phyloP scores from a whole-genome alignment of 1,140 invertebrate species.

The Trissolcus basalis region DNA sequence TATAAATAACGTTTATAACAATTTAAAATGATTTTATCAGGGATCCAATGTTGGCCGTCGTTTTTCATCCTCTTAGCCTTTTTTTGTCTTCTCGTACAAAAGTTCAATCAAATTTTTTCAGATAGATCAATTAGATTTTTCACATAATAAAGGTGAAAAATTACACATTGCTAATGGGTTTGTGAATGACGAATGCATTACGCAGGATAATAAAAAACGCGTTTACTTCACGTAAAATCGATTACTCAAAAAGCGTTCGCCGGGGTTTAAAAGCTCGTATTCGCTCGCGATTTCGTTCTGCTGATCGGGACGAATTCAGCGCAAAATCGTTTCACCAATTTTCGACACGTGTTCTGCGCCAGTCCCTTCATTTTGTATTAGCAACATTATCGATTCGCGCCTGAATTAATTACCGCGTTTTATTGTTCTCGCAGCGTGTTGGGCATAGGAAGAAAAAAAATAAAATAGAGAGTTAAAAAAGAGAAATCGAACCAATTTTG shows the following conservation, averaged over 20 bases:
- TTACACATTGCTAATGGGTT: conserved; percentile 23
- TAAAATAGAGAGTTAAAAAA: too few species aligned
- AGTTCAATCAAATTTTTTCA: not conserved
- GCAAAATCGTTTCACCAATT: conserved; percentile 40
- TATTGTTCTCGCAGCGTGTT: conserved; percentile 13
- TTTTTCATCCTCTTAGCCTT: too few species aligned
- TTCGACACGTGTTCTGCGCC: conserved; percentile 12
- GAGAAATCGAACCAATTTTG: too few species aligned
- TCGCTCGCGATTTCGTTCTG: conserved; percentile 34
- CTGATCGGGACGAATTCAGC: conserved; percentile 52
- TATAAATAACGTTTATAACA: too few species aligned
- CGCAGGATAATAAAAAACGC: conserved; percentile 42
- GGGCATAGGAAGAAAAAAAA: not conserved
- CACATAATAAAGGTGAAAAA: not conserved
- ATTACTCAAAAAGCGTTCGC: conserved; percentile 38
- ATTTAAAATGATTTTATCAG: too few species aligned
- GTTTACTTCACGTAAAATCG: conserved; percentile 44
- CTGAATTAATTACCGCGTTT: conserved; percentile 45
- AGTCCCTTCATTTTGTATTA: conserved; percentile 38
- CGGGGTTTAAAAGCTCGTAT: conserved; percentile 45
- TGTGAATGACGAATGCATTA: conserved; percentile 29
- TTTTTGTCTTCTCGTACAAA: too few species aligned
- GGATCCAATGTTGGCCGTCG: too few species aligned
- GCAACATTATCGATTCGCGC: conserved; percentile 43
- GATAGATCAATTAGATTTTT: conserved; percentile 10